Conservation (phyloP, 2,888 invertebrate genomes). For the Hyposoter dolosus region DNA sequence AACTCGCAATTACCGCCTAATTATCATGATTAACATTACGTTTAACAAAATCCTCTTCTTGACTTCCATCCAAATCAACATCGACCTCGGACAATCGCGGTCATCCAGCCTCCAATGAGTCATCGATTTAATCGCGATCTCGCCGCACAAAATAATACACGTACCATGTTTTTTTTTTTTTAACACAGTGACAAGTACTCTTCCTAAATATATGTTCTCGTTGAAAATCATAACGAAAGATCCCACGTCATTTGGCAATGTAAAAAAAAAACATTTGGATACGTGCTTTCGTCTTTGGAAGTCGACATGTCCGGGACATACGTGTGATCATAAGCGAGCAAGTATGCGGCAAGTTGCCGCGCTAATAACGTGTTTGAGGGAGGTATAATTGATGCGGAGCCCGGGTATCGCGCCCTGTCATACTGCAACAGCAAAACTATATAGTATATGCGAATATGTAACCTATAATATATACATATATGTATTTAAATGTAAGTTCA, state of each 20-base stretch:
- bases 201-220: not conserved
- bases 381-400: conserved; percentile 83
- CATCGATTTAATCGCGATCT: no score
- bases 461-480: not conserved
- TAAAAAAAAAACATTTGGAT: not conserved
- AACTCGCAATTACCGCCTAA: conserved; percentile 17
- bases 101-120: not conserved
- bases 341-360: conserved; percentile 72
- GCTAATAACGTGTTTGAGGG: conserved; percentile 83
- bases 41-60: no score
- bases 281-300: not conserved
- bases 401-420: conserved; percentile 74
- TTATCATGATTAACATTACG: not conserved
- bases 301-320: conserved; percentile 3
- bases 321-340: conserved; percentile 62
- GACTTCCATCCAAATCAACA: not conserved
- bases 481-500: conserved; percentile 10
- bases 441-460: conserved; percentile 36
- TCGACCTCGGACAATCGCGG: no score
- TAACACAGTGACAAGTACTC: not conserved
- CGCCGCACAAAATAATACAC: no score
- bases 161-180: not conserved
- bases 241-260: conserved; percentile 1
- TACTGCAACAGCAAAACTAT: conserved; percentile 52
- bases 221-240: conserved; percentile 5